Base-by-base conservation (phyloP, 2,888 invertebrate species). In the Catotricha subobsoleta region DNA sequence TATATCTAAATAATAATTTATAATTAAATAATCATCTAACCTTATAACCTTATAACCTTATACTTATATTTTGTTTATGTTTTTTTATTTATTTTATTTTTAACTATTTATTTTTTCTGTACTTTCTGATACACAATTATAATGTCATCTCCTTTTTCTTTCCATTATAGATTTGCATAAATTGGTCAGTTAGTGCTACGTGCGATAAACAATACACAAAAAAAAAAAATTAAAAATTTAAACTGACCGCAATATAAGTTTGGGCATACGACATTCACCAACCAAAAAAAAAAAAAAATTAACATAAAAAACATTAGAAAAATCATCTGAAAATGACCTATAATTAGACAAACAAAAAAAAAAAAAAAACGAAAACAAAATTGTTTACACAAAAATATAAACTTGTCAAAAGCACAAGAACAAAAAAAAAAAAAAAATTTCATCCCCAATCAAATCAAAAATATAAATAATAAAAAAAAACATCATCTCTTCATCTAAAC, bases 261-360 rank as follows among this genome's bases (percentile, higher is more conserved):
- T 53, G 54, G 56, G 55, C 59, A 57, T 55, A 60, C 56, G 60
- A 58, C 60, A 62, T 62, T 61, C 62, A 62, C 62, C 62, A 62
- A 60, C 55, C 51, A 43, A 44, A 44, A 43, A 42, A 46, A 4
- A 37, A 47, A 48, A 21, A 25, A 43, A 44, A 28, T 34, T 36
- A 43, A 43, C 46, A 45, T 41, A 46, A 48, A 47, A 49, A 31
- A 29, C 43, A 23, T 25, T 29, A 40, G 39, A 33, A 44, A 25
- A 36, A 42, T 13, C 39, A 44, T 19, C 19, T 19, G 18, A 31
- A 33, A 28, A 27, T 28, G 42, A 27, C 27, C 25, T 31, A 27
- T 27, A 40, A 35, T 42, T 35, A 40, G 25, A 15, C 23, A 33
- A 40, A 43, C 34, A 18, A 18, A 29, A 39, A 12, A 40, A 29